Evolutionary conservation across 2,113 vertebrate genomes (phyloP).

Genomic region (Centropus unirufus): DNA sequence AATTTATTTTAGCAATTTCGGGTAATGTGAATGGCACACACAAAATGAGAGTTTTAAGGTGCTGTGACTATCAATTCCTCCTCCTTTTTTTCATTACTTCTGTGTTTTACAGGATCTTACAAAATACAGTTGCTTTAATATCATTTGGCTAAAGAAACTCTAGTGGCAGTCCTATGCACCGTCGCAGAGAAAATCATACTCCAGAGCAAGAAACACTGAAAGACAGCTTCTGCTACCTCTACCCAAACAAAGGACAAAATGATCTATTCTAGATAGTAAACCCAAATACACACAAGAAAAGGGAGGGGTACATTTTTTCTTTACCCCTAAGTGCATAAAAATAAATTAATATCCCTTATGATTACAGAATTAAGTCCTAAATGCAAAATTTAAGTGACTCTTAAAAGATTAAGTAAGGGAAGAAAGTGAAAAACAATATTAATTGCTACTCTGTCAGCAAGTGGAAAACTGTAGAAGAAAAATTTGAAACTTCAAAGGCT

Average conservation of each 20-base stretch:
- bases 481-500: neutral
- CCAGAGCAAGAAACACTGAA: neutral
- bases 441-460: neutral
- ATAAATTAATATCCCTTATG: neutral
- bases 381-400: neutral
- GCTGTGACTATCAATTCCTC: neutral
- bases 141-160: neutral
- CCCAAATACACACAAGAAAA: neutral
- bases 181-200: neutral
- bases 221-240: neutral
- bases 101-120: neutral
- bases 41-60: neutral
- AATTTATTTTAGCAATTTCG: neutral
- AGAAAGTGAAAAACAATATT: neutral
- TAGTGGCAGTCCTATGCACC: neutral
- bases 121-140: neutral
- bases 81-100: neutral
- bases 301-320: neutral
- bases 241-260: neutral
- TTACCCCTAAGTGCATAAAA: neutral
- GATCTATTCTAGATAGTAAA: neutral
- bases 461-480: neutral
- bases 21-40: neutral
- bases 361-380: neutral
- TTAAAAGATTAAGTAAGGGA: neutral